Conservation (phyloP, 2,888 invertebrate genomes). For the Acrocyrtus sp. region DNA sequence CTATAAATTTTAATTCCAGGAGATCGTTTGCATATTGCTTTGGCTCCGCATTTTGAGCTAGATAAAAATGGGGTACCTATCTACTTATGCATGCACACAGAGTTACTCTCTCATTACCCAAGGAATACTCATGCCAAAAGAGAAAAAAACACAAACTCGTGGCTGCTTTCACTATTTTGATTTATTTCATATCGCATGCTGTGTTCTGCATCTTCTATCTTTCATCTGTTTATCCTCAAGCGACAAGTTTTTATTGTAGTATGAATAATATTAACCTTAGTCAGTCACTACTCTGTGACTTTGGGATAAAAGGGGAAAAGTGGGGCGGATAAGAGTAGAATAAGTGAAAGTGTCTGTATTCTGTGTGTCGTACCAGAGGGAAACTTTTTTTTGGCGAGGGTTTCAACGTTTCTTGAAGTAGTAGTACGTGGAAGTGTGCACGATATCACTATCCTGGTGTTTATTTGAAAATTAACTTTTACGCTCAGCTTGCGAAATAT, state of each 20-base stretch:
- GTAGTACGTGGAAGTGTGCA: too few relatives aligned
- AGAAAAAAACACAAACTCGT: constrained; percentile 5
- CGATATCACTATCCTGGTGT: too few relatives aligned
- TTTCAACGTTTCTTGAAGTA: too few relatives aligned
- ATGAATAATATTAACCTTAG: constrained; percentile 40
- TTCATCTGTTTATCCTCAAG: constrained; percentile 24
- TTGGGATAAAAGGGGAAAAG: background rate
- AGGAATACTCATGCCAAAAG: background rate
- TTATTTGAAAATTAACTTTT: too few relatives aligned
- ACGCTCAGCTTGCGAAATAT: too few relatives aligned
- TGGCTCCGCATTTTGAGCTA: too few relatives aligned
- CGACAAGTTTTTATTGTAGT: constrained; percentile 34
- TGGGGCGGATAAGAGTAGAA: background rate
- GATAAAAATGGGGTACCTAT: too few relatives aligned
- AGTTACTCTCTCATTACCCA: background rate
- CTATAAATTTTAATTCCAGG: too few relatives aligned
- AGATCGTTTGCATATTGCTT: too few relatives aligned
- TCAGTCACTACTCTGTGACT: background rate
- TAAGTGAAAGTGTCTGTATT: background rate
- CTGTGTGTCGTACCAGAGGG: background rate
- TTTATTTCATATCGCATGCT: constrained; percentile 38
- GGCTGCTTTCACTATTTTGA: constrained; percentile 48
- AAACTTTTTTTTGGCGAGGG: too few relatives aligned
- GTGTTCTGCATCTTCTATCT: constrained; percentile 9
- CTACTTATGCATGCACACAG: background rate